Evolutionary conservation across 2,113 vertebrate genomes (phyloP), one percentile per base, ranked within the genome.

Genomic region (Triplophysa dalaica): DNA sequence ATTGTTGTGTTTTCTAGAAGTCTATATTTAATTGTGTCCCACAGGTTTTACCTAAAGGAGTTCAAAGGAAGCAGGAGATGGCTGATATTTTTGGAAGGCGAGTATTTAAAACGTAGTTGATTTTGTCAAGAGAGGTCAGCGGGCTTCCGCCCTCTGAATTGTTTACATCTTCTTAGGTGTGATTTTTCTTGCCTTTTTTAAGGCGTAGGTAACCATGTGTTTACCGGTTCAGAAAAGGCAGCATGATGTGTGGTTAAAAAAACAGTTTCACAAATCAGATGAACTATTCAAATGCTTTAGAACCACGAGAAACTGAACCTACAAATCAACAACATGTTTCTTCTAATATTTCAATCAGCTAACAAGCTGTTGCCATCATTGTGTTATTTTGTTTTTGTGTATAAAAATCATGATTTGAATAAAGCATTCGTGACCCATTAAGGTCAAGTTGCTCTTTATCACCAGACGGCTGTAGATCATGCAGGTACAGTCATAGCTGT

Each of bases 61-160:
- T 87, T 90, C 84, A 94, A 91, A 92, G 87, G 89, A 85, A 94
- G 88, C 85, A 94, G 91, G 79, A 87, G 89, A 79, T 91, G 91
- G 90, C 87, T 92, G 83, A 76, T 91, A 88, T 94, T 94, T 91
- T 85, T 95, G 87, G 91, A 94, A 89, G 93, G 91, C 91, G 87
- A 88, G 93, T 89, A 87, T 92, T 90, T 89, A 82, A 88, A 91
- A 87, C 66, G 8, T 68, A 83, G 86, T 90, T 90, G 83, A 90
- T 88, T 89, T 89, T 83, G 89, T 87, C 84, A 77, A 26, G 22
- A 83, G 82, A 84, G 88, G 87, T 91, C 89, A 90, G 78, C 80
- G 80, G 76, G 81, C 83, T 88, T 78, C 63, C 12, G n/a, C 48
- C 77, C 77, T 74, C 82, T 26, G 56, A 78, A 75, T 87, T 88